These are phyloP conservation scores for Darevskia nairensis DNA, from an alignment of 2,797 vertebrate genomes.

Conservation along the genomic window DNA sequence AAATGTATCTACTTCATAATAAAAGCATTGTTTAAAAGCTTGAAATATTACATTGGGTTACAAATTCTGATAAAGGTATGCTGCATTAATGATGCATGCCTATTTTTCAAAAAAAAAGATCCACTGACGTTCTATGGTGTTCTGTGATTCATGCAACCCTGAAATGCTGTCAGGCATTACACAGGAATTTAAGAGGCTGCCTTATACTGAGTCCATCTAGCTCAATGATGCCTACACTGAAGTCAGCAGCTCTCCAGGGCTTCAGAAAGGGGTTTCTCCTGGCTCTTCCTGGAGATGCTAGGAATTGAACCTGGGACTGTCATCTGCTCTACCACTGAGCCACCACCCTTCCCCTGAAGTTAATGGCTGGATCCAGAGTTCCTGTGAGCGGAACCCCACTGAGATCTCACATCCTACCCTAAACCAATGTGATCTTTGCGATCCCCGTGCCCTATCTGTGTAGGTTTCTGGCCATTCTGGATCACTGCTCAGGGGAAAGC, in stretches of 20 bases:
- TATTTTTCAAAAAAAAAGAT: too few species aligned
- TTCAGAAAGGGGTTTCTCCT: too few species aligned
- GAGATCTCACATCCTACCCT: neutral
- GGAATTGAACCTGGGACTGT: too few species aligned
- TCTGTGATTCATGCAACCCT: neutral
- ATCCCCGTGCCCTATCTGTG: neutral
- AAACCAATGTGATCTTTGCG: neutral
- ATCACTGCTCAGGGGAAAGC: neutral
- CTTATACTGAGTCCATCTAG: too few species aligned
- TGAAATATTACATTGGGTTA: too few species aligned
- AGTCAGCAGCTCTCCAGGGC: too few species aligned
- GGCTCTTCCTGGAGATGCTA: too few species aligned
- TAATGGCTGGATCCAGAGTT: neutral
- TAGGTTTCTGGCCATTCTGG: neutral
- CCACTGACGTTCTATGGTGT: neutral
- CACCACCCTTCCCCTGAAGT: neutral
- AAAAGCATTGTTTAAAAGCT: too few species aligned
- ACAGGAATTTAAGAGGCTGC: neutral
- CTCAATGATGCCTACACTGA: too few species aligned
- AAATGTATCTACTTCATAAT: neutral
- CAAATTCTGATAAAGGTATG: too few species aligned
- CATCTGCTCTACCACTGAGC: too few species aligned
- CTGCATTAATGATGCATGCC: neutral
- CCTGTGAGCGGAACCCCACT: too few species aligned
- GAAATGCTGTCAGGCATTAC: neutral